Evolutionary conservation across 2,113 vertebrate species (phyloP).

Genomic region (Ameiurus melas): DNA sequence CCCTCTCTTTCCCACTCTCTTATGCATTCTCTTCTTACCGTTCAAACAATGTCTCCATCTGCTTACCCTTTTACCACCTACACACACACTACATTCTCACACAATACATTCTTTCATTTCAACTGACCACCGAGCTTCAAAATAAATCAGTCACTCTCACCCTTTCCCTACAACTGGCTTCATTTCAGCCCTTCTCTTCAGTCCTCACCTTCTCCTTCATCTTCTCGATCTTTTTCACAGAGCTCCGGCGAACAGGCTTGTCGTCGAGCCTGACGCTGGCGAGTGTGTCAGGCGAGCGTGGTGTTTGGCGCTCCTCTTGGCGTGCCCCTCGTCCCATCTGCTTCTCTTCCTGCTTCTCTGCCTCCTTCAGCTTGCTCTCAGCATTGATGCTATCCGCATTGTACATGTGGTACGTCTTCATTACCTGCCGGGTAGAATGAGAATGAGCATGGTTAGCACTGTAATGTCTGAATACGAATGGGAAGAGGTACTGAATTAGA

Average conservation of each 20-base stretch:
- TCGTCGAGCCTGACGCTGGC: constrained; percentile 87
- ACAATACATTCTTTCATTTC: background rate
- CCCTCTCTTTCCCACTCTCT: constrained; percentile 13
- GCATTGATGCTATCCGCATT: constrained; percentile 97
- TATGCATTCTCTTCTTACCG: constrained; percentile 26
- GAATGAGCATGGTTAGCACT: background rate
- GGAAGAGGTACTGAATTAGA: background rate
- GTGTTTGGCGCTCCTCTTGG: constrained; percentile 90
- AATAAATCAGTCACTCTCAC: background rate
- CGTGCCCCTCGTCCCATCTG: constrained; percentile 92
- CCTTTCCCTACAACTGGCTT: background rate
- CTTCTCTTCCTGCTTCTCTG: constrained; percentile 98
- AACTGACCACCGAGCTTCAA: constrained; percentile 15
- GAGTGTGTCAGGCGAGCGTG: constrained; percentile 90
- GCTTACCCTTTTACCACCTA: constrained; percentile 36
- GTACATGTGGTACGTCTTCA: constrained; percentile 99
- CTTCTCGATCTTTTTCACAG: constrained; percentile 97
- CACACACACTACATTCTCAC: constrained; percentile 23
- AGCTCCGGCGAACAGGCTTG: constrained; percentile 91
- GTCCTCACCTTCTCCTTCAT: constrained; percentile 97
- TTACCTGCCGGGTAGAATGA: constrained; percentile 77
- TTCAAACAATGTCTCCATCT: constrained; percentile 35
- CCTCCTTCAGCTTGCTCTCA: constrained; percentile 97
- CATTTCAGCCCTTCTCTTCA: background rate
- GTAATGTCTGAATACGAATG: background rate